Evolutionary conservation across 2,888 invertebrate genomes (phyloP).

Genomic region (Spisula subtruncata): DNA sequence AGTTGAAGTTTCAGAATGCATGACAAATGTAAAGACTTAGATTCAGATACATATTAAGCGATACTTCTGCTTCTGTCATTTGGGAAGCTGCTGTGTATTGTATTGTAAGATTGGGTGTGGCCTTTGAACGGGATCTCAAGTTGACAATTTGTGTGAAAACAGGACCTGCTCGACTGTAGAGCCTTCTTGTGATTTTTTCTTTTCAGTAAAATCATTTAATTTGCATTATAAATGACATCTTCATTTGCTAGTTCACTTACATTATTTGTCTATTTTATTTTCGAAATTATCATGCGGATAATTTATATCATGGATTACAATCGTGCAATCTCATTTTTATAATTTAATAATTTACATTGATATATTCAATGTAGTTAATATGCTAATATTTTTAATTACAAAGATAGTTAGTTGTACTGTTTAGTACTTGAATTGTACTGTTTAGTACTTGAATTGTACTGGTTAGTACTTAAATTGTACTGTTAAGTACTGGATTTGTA

Average conservation of each 20-base stretch:
- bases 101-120: too few species aligned
- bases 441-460: neutral
- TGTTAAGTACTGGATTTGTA: neutral
- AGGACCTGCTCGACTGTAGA: neutral
- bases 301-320: neutral
- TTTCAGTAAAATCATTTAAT: slow-evolving; percentile 6
- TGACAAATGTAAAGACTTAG: too few species aligned
- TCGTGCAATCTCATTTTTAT: neutral
- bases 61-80: too few species aligned
- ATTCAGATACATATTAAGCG: too few species aligned
- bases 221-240: neutral
- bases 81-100: too few species aligned
- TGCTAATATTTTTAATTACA: neutral
- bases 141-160: too few species aligned
- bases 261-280: neutral
- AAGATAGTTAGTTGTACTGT: neutral
- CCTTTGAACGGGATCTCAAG: too few species aligned
- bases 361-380: neutral
- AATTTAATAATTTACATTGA: neutral
- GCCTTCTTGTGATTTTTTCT: neutral
- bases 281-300: neutral
- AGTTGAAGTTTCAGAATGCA: too few species aligned
- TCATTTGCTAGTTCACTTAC: neutral
- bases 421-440: neutral
- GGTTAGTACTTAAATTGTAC: neutral